Percentiles rank a stretch among this genome's conserved stretches.
Conservation (phyloP, 1,140 invertebrate genomes). For the Drosophila baimaii region DNA sequence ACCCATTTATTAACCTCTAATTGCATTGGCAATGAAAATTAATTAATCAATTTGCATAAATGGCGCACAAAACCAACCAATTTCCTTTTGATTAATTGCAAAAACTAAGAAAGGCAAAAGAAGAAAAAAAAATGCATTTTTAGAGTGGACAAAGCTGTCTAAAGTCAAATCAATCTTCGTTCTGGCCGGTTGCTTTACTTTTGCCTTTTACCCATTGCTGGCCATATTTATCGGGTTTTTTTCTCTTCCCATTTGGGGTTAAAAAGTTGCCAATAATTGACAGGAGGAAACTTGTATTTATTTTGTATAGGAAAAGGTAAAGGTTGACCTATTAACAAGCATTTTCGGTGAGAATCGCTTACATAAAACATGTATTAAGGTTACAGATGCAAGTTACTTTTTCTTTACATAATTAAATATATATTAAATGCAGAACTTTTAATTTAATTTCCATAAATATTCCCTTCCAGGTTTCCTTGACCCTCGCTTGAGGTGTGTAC, state of each 20-base stretch:
- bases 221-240: background rate
- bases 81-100: conserved; percentile 73
- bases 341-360: background rate
- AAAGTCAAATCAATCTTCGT: conserved; percentile 76
- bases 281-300: conserved; percentile 5
- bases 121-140: conserved; percentile 63
- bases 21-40: conserved; percentile 67
- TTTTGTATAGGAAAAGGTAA: background rate
- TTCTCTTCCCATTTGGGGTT: conserved; percentile 2
- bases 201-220: background rate
- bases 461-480: conserved; percentile 4
- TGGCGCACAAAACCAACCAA: conserved; percentile 44
- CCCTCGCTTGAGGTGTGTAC: conserved; percentile 8
- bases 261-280: conserved; percentile 40
- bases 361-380: background rate
- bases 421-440: background rate
- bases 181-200: conserved; percentile 32
- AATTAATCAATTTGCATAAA: conserved; percentile 64
- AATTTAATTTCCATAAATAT: background rate
- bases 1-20: conserved; percentile 72
- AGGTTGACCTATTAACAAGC: background rate
- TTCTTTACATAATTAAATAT: background rate
- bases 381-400: background rate
- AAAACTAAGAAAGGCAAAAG: conserved; percentile 14
- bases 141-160: conserved; percentile 62